Conservation (phyloP, 2,113 vertebrate genomes). For the Trichechus manatus region DNA sequence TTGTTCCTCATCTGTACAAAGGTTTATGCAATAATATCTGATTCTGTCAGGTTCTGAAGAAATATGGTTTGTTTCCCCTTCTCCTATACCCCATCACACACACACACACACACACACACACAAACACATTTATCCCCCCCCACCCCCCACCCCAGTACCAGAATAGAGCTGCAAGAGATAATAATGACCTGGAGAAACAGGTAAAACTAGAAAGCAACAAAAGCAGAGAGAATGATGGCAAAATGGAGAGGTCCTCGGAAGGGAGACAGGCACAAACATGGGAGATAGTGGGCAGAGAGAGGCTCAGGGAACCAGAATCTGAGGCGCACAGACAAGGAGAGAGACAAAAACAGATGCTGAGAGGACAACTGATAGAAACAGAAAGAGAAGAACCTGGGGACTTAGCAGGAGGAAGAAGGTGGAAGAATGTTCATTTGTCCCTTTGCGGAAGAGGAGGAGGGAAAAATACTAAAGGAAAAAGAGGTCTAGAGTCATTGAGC, state of each 20-base stretch:
- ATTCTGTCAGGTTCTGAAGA: slow-evolving; percentile 12
- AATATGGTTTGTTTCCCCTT: neutral
- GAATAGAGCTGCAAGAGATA: neutral
- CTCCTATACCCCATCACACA: neutral
- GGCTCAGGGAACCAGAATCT: neutral
- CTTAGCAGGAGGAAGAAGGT: too few species aligned
- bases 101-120: neutral
- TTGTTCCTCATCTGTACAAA: neutral
- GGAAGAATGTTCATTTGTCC: neutral
- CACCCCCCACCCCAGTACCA: too few species aligned
- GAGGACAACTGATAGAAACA: neutral
- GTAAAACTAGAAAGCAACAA: neutral
- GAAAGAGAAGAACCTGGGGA: neutral
- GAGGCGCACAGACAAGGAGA: neutral
- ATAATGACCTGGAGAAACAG: slow-evolving; percentile 30
- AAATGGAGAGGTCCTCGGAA: neutral
- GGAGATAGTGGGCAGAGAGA: neutral
- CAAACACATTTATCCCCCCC: neutral
- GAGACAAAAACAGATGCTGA: neutral
- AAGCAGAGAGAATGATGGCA: neutral
- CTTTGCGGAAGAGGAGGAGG: neutral
- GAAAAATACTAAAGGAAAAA: neutral
- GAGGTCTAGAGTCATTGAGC: neutral
- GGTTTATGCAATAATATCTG: neutral
- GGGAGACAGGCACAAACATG: neutral